phyloP scores from a whole-genome alignment of 2,888 invertebrate species.

The Cosmopolites sordidus region DNA sequence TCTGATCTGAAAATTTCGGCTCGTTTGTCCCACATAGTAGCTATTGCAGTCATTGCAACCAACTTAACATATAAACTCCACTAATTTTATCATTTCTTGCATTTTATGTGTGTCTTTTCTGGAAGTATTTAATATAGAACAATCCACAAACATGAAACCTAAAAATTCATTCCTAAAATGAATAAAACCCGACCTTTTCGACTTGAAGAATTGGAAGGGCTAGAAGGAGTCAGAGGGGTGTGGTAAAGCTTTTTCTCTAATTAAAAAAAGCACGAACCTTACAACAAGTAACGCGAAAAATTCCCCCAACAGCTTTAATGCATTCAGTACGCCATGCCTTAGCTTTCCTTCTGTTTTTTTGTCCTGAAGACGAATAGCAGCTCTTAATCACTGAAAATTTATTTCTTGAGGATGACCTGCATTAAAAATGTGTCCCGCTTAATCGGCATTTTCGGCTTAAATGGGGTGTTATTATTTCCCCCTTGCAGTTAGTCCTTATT shows the following conservation, averaged over 20 bases:
- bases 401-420: conserved; percentile 9
- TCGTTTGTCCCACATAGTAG: too few species aligned
- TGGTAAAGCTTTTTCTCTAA: background rate
- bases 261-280: background rate
- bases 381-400: conserved; percentile 14
- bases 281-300: background rate
- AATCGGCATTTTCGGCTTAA: background rate
- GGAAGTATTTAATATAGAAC: too few species aligned
- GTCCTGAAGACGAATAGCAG: conserved; percentile 6
- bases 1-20: too few species aligned
- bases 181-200: background rate
- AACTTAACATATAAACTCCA: too few species aligned
- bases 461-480: background rate
- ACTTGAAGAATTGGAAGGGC: too few species aligned
- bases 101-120: too few species aligned
- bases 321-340: background rate
- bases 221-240: background rate
- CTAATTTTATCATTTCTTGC: too few species aligned
- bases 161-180: background rate
- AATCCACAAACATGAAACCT: background rate
- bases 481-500: background rate
- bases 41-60: too few species aligned
- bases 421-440: conserved; percentile 11
- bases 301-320: background rate
- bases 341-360: background rate